Evolutionary conservation across 2,888 invertebrate genomes (phyloP).

Genomic region (Tribolium freemani): DNA sequence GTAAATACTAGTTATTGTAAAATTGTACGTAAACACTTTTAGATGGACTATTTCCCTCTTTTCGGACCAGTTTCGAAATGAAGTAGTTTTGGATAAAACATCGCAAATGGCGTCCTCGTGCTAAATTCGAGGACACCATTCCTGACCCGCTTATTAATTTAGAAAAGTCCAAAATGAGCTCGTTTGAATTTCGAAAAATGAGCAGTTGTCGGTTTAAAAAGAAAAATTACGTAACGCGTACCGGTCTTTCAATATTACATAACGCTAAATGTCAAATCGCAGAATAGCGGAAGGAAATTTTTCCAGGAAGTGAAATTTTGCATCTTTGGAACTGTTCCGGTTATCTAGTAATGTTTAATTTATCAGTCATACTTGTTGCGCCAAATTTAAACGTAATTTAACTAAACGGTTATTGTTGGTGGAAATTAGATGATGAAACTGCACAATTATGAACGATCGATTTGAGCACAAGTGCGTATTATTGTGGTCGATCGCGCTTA

Average conservation of each 20-base stretch:
- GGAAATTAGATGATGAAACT: no score
- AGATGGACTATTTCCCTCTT: background rate
- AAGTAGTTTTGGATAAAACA: background rate
- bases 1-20: conserved; percentile 4
- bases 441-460: no score
- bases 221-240: background rate
- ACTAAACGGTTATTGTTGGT: background rate
- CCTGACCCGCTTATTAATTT: no score
- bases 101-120: background rate
- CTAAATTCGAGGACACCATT: background rate
- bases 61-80: background rate
- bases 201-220: background rate
- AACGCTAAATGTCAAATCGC: conserved; percentile 9
- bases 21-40: background rate
- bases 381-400: background rate
- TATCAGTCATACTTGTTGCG: background rate
- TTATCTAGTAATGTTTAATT: background rate
- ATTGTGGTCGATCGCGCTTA: background rate
- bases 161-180: background rate
- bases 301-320: conserved; percentile 28
- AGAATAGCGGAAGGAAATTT: conserved; percentile 28
- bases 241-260: background rate
- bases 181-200: background rate
- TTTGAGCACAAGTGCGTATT: background rate
- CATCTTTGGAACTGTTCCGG: conserved; percentile 4